phyloP scores from a whole-genome alignment of 92 coral and sea anemone genomes.

The Phenganax marumi region DNA sequence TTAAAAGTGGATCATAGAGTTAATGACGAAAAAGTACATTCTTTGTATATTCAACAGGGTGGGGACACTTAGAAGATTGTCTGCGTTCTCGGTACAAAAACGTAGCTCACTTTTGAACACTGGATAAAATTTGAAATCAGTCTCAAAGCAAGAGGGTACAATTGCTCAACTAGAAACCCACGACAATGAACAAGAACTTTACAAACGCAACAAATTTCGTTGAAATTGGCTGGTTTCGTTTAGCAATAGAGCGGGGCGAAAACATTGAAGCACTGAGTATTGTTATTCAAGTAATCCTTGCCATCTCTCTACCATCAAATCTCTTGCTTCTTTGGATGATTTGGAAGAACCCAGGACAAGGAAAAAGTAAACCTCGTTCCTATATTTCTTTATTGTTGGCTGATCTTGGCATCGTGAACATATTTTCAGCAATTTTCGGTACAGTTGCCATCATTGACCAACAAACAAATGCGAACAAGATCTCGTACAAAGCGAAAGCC shows the following conservation, averaged over 20 bases:
- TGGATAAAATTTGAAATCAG: too few species aligned
- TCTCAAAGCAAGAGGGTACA: too few species aligned
- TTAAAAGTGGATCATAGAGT: too few species aligned
- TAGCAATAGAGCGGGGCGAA: conserved; percentile 7
- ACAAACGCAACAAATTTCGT: not conserved
- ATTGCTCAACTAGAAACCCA: too few species aligned
- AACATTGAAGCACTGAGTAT: not conserved
- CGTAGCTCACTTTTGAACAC: too few species aligned
- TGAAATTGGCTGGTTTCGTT: conserved; percentile 16
- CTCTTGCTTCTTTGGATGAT: conserved; percentile 31
- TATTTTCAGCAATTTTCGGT: not conserved
- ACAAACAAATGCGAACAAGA: not conserved
- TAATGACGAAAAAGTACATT: too few species aligned
- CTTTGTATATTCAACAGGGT: too few species aligned
- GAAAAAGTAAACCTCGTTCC: conserved; percentile 1
- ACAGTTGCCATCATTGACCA: not conserved
- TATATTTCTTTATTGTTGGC: not conserved
- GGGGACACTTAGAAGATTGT: too few species aligned
- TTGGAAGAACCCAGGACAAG: conserved; percentile 1
- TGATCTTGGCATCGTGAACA: conserved; percentile 12
- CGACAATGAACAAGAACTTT: not conserved
- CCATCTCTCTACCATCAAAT: not conserved
- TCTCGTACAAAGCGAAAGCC: conserved; percentile 2
- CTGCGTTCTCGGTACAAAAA: too few species aligned
- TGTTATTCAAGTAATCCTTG: not conserved